These are phyloP conservation scores for Lamellibrachia columna DNA, from an alignment of 2,888 invertebrate species.

Conservation along the genomic window DNA sequence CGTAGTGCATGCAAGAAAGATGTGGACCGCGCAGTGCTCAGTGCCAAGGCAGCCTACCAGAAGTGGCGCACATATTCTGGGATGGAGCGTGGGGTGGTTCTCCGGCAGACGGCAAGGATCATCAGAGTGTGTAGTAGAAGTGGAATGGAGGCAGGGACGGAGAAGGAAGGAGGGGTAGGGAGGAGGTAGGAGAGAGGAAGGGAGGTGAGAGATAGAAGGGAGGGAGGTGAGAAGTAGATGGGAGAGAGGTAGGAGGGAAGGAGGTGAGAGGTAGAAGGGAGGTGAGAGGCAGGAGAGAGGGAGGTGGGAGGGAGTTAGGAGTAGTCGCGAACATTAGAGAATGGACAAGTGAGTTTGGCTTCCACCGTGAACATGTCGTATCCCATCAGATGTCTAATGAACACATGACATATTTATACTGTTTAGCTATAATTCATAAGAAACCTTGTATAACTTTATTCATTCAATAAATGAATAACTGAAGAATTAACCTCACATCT, in stretches of 20 bases:
- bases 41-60: constrained; percentile 63
- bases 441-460: too few species aligned
- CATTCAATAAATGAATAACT: too few species aligned
- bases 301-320: not conserved
- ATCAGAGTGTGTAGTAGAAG: constrained; percentile 57
- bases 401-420: too few species aligned
- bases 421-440: too few species aligned
- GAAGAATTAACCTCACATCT: too few species aligned
- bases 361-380: too few species aligned
- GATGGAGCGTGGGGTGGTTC: constrained; percentile 66
- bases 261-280: not conserved
- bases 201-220: not conserved
- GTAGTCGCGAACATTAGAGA: not conserved
- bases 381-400: not conserved
- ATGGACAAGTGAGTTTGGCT: too few species aligned
- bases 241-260: not conserved
- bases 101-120: constrained; percentile 63
- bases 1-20: constrained; percentile 55
- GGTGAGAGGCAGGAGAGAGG: not conserved
- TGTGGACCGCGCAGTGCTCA: constrained; percentile 64
- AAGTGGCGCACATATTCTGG: constrained; percentile 65
- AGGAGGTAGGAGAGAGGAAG: not conserved
- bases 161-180: not conserved
- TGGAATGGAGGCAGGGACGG: not conserved
- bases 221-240: not conserved